Conservation (phyloP, 2,113 vertebrate genomes). For the Leptocoma aspasia region DNA sequence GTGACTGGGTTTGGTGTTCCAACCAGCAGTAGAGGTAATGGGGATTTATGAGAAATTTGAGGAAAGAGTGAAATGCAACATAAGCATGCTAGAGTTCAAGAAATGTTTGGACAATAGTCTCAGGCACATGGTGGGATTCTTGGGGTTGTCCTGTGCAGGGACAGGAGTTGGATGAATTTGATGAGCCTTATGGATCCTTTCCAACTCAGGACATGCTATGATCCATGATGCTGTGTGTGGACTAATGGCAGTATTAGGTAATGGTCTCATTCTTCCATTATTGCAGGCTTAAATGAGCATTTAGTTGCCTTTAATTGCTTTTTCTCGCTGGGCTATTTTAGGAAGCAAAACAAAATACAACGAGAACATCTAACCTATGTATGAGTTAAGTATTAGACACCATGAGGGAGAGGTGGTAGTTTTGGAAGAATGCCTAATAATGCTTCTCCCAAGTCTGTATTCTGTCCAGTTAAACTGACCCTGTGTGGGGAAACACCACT, state of each 20-base stretch:
- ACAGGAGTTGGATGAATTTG: neutral
- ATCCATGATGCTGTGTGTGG: neutral
- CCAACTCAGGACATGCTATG: neutral
- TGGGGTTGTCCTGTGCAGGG: neutral
- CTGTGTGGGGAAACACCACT: neutral
- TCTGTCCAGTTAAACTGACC: neutral
- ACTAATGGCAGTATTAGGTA: neutral
- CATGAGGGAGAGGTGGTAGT: neutral
- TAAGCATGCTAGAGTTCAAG: neutral
- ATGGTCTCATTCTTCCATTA: neutral
- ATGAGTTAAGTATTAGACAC: neutral
- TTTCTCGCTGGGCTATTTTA: neutral
- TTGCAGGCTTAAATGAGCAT: neutral
- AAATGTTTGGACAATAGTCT: neutral
- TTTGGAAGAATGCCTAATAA: neutral
- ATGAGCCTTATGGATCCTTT: neutral
- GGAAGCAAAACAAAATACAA: neutral
- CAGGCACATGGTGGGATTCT: neutral
- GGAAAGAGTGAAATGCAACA: neutral
- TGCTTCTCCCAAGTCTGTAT: neutral
- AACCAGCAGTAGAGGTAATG: neutral
- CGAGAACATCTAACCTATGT: neutral
- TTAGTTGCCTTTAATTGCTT: slow-evolving; percentile 1
- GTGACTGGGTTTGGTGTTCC: neutral
- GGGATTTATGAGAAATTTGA: neutral